phyloP scores from a whole-genome alignment of 1,140 invertebrate species.

The Leptoteleia sp. region DNA sequence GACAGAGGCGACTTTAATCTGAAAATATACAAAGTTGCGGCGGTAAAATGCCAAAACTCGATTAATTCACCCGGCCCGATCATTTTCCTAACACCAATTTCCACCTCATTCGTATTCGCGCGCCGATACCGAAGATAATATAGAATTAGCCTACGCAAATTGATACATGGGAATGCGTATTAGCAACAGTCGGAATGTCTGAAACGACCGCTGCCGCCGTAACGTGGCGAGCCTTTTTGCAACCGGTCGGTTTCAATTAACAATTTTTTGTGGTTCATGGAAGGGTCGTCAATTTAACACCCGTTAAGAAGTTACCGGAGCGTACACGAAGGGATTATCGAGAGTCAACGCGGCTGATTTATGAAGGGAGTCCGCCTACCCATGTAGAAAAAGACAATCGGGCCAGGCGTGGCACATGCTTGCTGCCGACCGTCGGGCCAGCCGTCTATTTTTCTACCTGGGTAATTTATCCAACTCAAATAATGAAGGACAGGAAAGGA shows the following conservation, averaged over 20 bases:
- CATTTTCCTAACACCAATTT: conserved; percentile 7
- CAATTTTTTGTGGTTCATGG: conserved; percentile 41
- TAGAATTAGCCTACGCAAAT: conserved; percentile 10
- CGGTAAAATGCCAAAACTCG: no score
- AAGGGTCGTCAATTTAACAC: conserved; percentile 51
- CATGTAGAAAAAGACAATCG: no score
- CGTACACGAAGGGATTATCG: conserved; percentile 52
- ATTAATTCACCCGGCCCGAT: no score
- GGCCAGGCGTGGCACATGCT: no score
- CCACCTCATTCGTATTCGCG: background rate
- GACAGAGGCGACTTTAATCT: no score
- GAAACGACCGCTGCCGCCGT: no score
- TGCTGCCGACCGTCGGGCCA: no score
- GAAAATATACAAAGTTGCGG: no score
- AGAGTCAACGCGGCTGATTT: conserved; percentile 43
- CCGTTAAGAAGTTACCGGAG: conserved; percentile 45
- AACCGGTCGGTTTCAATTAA: conserved; percentile 36
- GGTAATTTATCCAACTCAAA: conserved; percentile 49
- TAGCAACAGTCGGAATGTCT: conserved; percentile 15
- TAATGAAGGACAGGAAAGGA: conserved; percentile 44
- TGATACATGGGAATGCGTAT: conserved; percentile 12
- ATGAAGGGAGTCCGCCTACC: conserved; percentile 34
- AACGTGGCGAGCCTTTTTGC: background rate
- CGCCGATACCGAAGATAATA: conserved; percentile 14
- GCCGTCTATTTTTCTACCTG: no score